Conservation (phyloP, 2,113 vertebrate genomes). For the Tragelaphus scriptus region DNA sequence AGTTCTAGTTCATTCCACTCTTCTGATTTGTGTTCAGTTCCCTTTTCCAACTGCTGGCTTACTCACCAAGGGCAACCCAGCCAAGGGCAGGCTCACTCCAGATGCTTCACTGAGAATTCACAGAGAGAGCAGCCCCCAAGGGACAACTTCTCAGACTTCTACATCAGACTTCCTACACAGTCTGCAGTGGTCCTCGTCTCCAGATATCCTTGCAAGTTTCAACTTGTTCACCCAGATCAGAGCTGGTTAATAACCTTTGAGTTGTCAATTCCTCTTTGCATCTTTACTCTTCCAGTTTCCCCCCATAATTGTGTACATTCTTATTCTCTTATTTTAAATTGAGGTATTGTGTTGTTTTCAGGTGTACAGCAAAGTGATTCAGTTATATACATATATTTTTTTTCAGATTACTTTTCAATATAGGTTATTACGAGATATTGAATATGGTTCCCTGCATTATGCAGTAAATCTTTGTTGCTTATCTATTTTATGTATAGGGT, state of each 20-base stretch:
- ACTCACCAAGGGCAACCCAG: neutral
- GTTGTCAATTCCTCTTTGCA: neutral
- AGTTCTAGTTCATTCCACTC: neutral
- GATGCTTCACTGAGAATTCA: neutral
- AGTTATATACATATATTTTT: neutral
- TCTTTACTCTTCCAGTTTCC: neutral
- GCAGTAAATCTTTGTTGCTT: neutral
- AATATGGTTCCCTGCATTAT: neutral
- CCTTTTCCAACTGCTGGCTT: neutral
- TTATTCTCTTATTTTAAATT: neutral
- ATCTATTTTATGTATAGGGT: neutral
- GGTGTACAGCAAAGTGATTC: neutral
- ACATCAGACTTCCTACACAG: neutral
- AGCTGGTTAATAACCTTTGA: neutral
- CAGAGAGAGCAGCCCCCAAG: neutral
- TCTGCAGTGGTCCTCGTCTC: neutral
- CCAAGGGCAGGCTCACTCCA: too few relatives aligned
- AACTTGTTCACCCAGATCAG: neutral
- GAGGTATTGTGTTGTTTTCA: neutral
- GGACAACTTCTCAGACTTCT: neutral
- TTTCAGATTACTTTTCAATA: neutral
- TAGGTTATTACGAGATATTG: neutral
- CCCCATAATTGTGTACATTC: neutral
- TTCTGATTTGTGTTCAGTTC: neutral
- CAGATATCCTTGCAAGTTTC: neutral